Evolutionary conservation across 2,797 vertebrate genomes (phyloP).

Genomic region (Pangasius macronema): DNA sequence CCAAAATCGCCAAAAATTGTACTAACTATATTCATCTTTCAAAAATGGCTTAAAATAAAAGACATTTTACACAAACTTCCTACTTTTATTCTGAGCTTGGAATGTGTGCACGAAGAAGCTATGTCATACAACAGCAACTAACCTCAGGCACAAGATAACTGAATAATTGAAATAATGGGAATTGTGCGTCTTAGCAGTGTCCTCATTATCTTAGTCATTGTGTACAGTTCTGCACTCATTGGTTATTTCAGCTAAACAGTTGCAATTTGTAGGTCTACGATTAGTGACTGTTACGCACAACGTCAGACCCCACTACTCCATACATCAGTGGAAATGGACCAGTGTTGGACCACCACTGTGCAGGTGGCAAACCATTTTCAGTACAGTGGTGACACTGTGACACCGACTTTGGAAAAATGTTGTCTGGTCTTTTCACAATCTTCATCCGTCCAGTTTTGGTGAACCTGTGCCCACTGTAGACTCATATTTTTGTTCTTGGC

Average conservation of each 20-base stretch:
- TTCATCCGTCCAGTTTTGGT: neutral
- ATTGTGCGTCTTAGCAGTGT: neutral
- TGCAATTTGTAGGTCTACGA: neutral
- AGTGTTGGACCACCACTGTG: neutral
- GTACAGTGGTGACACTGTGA: neutral
- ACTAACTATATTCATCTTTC: neutral
- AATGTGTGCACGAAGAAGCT: neutral
- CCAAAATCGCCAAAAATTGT: neutral
- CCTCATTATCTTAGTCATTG: neutral
- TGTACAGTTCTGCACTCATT: neutral
- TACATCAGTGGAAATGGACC: neutral
- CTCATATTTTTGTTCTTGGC: neutral
- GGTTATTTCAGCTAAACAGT: neutral
- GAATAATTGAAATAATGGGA: neutral
- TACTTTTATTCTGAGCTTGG: neutral
- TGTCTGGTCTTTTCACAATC: neutral
- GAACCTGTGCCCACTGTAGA: neutral
- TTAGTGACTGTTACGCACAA: neutral
- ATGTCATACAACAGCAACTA: neutral
- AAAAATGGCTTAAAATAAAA: conserved; percentile 27
- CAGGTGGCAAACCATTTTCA: neutral
- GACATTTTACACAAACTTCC: neutral
- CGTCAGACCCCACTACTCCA: neutral
- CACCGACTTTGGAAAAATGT: neutral
- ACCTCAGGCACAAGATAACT: neutral